Evolutionary conservation across 2,888 invertebrate genomes (phyloP).

Genomic region (Xestia c-nigrum): DNA sequence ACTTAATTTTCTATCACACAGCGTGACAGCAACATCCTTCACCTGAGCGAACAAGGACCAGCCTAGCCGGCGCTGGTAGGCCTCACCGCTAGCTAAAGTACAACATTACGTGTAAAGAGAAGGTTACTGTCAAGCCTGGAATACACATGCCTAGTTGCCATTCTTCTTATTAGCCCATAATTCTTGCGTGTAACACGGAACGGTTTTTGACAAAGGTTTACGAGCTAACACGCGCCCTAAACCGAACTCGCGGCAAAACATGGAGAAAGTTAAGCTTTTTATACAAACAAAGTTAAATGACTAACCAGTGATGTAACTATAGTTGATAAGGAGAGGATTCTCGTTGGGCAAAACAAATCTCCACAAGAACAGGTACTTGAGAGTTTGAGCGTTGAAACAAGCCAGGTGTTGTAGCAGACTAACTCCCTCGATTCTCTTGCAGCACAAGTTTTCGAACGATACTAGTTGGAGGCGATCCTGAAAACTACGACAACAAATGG

Average conservation of each 20-base stretch:
- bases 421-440: conserved; percentile 82
- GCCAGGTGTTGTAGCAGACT: conserved; percentile 82
- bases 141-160: background rate
- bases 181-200: background rate
- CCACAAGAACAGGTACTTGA: conserved; percentile 87
- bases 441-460: conserved; percentile 84
- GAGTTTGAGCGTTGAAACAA: conserved; percentile 79
- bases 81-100: background rate
- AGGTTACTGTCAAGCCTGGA: no score
- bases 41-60: no score
- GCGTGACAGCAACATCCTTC: background rate
- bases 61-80: no score
- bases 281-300: conserved; percentile 18
- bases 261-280: background rate
- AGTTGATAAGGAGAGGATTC: conserved; percentile 85
- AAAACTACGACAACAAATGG: conserved; percentile 69
- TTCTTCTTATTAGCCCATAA: background rate
- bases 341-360: conserved; percentile 84
- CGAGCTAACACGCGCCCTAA: background rate
- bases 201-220: background rate
- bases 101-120: background rate
- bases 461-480: conserved; percentile 83
- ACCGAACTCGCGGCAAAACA: background rate
- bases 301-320: conserved; percentile 82
- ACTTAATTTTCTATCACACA: background rate